Evolutionary conservation across 35 echinoderm and acorn worm species (phyloP).

Genomic region (Anneissia japonica): DNA sequence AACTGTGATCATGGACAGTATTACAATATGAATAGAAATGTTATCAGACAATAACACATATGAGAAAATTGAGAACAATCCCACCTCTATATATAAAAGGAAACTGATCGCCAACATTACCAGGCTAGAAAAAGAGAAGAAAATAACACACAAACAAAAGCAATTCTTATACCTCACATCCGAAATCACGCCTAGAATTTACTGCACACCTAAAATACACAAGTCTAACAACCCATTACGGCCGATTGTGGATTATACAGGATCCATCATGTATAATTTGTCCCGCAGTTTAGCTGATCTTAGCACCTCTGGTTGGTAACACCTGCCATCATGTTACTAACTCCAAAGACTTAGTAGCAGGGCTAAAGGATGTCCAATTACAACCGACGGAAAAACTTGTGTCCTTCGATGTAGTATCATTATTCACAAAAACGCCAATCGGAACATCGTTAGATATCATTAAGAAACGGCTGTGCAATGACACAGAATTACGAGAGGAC

Average conservation of each 20-base stretch:
- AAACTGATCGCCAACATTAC: background rate
- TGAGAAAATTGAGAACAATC: background rate
- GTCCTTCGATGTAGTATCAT: constrained; percentile 5
- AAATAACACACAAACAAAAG: constrained; percentile 1
- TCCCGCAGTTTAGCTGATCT: background rate
- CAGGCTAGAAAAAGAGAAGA: background rate
- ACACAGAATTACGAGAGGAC: background rate
- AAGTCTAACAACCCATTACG: background rate
- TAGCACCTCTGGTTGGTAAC: background rate
- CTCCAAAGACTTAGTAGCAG: background rate
- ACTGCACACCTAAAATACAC: constrained; percentile 10
- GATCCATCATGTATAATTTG: constrained; percentile 4
- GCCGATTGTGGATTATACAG: constrained; percentile 14
- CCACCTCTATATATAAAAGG: background rate
- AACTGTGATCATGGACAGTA: background rate
- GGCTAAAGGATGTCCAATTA: background rate
- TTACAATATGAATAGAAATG: too few species aligned
- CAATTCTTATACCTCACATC: background rate
- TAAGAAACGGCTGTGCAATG: background rate
- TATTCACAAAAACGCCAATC: constrained; percentile 6
- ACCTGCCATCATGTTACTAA: constrained; percentile 1
- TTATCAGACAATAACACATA: background rate
- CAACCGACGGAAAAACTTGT: background rate
- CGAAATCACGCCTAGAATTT: background rate
- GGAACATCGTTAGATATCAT: background rate